Base-by-base conservation (phyloP, 2,888 invertebrate genomes). In the Chloroclysta siterata region DNA sequence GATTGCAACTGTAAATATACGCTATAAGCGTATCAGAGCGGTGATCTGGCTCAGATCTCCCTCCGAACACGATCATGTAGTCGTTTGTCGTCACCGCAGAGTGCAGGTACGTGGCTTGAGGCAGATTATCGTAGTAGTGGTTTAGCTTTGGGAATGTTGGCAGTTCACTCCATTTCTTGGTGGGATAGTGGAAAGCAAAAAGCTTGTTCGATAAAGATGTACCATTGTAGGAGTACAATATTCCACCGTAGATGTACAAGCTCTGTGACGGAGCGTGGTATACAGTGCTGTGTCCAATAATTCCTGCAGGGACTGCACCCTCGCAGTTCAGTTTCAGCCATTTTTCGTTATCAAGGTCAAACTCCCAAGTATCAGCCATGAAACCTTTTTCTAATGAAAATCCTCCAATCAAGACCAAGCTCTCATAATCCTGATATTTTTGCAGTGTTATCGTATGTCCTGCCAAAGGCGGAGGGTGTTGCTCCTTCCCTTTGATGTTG, bases 31-130 rank as follows among this genome's bases (percentile, higher is more conserved):
- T 95, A 79, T 97, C 97, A 0, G 95, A 95, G 62, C 95, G 94
- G 53, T 86, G 85, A 77, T 95, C 95, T 0, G 97, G 96, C 72
- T 94, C 94, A 7, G 96, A 96, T 61, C 96, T 94, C 4, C 99
- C 99, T 0, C 98, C 98, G 78, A 98, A 96, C 41, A 99, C 94
- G 28, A 98, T 94, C 98, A 99, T 98, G 79, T 97, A 98, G 56
- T 97, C 96, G 64, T 97, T 96, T 0, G 97, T 97, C 0, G 96
- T 96, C 0, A 98, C 96, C 0, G 98, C 98, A 0, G 97, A 96
- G 86, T 98, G 98, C 65, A 98, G 95, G 80, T 96, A 97, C 56
- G 98, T 95, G 0, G 96, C 95, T 72, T 95, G 94, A 0, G 98
- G 98, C 87, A 97, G 79, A 67, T 89, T 82, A 15, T 93, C 91